Base-by-base conservation (phyloP, 2,113 vertebrate genomes). In the Pungitius pungitius region DNA sequence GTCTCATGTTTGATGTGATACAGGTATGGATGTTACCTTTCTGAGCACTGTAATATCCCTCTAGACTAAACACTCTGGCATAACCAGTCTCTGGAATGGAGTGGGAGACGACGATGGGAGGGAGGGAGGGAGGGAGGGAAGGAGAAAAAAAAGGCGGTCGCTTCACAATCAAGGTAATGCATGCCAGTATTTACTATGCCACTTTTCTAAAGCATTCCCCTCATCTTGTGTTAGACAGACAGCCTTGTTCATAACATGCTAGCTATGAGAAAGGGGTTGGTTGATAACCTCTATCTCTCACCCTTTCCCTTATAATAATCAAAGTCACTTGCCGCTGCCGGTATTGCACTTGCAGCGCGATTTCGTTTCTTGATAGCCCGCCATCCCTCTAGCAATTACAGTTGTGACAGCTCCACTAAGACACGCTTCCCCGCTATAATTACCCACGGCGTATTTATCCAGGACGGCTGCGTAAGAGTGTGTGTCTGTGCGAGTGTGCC, bases 321-420 rank as follows among this genome's bases (percentile, higher is more conserved):
- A 93, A 89, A 93, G 89, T 88, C 88, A 81, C 84, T 88, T 71
- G 77, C 84, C 61, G 66, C 76, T 49, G 84, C 83, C 81, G 60
- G 69, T 73, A 81, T 87, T 84, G 86, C 87, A 84, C 85, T 86
- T 78, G 85, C 84, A 51, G 81, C 51, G 67, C 75, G 90, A 94
- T 93, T 93, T 88, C 78, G 73, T 88, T 78, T 92, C 89, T 90
- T 78, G 88, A 92, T 92, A 90, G 91, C 88, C 87, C 87, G 85
- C 92, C 83, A 87, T 91, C 91, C 92, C 90, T 91, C 85, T 82
- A 87, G 92, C 93, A 93, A 93, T 93, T 93, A 93, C 87, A 88
- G 88, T 85, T 89, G 90, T 93, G 92, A 93, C 93, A 93, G 91
- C 86, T 87, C 78, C 85, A 89, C 90, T 90, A 92, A 90, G 89